Percentiles rank a stretch among this genome's conserved stretches.
Conservation (phyloP, 2,113 vertebrate genomes). For the Callospermophilus lateralis region DNA sequence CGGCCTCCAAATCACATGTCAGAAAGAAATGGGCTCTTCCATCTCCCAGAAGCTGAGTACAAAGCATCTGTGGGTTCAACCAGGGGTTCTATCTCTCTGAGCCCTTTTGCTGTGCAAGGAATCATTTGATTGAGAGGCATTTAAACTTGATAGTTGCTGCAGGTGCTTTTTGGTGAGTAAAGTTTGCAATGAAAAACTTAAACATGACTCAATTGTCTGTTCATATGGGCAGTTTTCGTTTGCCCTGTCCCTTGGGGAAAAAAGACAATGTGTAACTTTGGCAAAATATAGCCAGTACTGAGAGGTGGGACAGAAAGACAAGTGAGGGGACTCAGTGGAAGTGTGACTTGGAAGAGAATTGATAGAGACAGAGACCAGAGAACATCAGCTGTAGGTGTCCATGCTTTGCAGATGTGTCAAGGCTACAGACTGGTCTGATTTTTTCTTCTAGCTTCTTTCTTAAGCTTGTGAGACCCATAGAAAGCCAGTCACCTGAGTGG, state of each 20-base stretch:
- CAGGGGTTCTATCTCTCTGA: not conserved
- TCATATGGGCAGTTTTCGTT: not conserved
- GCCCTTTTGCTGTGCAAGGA: not conserved
- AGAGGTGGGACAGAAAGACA: not conserved
- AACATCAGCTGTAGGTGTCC: accelerated
- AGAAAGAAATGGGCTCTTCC: not conserved
- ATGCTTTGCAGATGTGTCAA: not conserved
- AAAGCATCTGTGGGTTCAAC: not conserved
- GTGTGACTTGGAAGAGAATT: not conserved
- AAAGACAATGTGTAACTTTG: not conserved
- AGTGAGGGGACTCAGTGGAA: not conserved
- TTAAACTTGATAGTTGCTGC: not conserved
- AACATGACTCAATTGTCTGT: not conserved
- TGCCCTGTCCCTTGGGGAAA: not conserved
- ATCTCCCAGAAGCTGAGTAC: not conserved
- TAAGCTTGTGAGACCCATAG: not conserved
- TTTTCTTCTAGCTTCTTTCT: not conserved
- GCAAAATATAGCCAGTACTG: not conserved
- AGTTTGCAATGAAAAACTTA: not conserved
- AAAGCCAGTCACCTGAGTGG: not conserved
- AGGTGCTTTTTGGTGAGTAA: not conserved
- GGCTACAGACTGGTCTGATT: not conserved
- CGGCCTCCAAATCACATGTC: not conserved
- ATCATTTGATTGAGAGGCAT: not conserved
- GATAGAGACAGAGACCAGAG: accelerated